Base-by-base conservation (phyloP, 1,140 invertebrate species). In the Dufourea novaeangliae region DNA sequence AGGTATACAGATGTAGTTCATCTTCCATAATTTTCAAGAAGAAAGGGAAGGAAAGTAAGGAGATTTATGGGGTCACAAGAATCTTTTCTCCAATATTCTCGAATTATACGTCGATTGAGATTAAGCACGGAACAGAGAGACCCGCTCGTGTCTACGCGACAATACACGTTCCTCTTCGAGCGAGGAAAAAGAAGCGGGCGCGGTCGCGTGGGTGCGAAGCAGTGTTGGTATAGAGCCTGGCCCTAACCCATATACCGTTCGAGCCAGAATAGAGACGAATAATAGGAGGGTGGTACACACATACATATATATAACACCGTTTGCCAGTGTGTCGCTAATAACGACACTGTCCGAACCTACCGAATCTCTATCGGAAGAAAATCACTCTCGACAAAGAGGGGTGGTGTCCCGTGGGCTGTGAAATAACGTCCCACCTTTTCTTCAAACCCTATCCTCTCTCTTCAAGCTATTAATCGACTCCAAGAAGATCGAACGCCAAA, bases 231-330 rank as follows among this genome's bases (percentile, higher is more conserved):
- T 64, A 86, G 80, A n/a, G n/a, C n/a, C 78, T 90, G 87, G 87
- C 88, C 88, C 87, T 90, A 90, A 90, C 88, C 88, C 76, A 88
- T 88, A 87, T 90, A 85, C 72, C 61, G 75, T 72, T 44, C 52
- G 29, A 80, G 80, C 83, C 82, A 87, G 87, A 90, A 90, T 88
- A 86, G 78, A 86, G 87, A 68, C 78, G 72, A 57, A 83, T 83
- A 82, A 83, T 74, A 67, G 39, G 20, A 74, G 57, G 62, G 62
- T 34, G 66, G 67, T n/a, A n/a, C n/a, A n/a, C n/a, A n/a, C n/a
- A n/a, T n/a, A n/a, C 17, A n/a, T 50, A 61, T 74, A 82, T n/a
- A 77, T 64, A 72, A 70, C 54, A 71, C 17, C 46, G 57, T 44
- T n/a, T 34, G 34, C 56, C 57, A 54, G 32, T 41, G 37, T 20